These are phyloP conservation scores for Mactromeris polynyma DNA, from an alignment of 2,888 invertebrate species.

Conservation along the genomic window DNA sequence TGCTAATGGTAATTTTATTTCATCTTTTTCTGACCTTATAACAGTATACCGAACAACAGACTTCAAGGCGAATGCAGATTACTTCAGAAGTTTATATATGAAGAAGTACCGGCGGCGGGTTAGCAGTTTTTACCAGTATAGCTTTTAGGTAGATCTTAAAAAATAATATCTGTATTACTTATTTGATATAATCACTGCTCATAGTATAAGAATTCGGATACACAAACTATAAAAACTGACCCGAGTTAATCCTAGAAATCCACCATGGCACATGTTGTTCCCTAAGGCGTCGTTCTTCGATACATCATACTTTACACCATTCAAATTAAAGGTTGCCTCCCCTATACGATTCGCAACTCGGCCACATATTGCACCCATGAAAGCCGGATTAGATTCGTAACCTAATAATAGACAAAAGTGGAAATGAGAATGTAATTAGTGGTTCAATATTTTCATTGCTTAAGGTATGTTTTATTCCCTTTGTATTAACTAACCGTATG, in stretches of 20 bases:
- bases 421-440: background rate
- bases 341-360: slow-evolving; percentile 93
- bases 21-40: too few relatives aligned
- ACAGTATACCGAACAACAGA: too few relatives aligned
- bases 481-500: background rate
- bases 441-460: background rate
- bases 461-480: background rate
- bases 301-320: slow-evolving; percentile 91
- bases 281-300: slow-evolving; percentile 90
- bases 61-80: too few relatives aligned
- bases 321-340: slow-evolving; percentile 91
- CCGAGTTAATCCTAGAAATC: slow-evolving; percentile 93
- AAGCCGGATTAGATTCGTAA: slow-evolving; percentile 89
- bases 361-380: slow-evolving; percentile 95
- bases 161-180: too few relatives aligned
- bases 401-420: slow-evolving; percentile 64
- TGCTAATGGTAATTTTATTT: too few relatives aligned
- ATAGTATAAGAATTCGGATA: too few relatives aligned
- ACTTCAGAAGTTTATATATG: too few relatives aligned
- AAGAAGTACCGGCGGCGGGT: too few relatives aligned
- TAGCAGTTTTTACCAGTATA: too few relatives aligned
- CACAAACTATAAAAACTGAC: slow-evolving; percentile 86
- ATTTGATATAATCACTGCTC: too few relatives aligned
- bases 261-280: slow-evolving; percentile 93
- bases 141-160: too few relatives aligned